phyloP scores from a whole-genome alignment of 2,888 invertebrate species.

The Neuroscelio doddi region DNA sequence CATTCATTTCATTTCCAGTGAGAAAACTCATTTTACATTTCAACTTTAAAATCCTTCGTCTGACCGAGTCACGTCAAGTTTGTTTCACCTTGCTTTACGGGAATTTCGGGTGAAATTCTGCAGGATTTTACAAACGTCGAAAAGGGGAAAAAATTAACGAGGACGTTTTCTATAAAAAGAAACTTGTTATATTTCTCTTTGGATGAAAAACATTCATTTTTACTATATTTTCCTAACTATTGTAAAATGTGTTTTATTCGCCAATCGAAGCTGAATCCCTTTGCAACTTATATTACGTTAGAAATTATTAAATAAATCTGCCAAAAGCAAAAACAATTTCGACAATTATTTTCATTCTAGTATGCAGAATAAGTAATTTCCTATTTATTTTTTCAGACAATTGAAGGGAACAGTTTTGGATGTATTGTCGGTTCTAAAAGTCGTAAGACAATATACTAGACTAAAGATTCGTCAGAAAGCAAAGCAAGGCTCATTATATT shows the following conservation, averaged over 20 bases:
- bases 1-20: conserved; percentile 34
- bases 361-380: neutral
- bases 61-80: too few species aligned
- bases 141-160: neutral
- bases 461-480: neutral
- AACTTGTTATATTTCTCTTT: neutral
- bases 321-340: too few species aligned
- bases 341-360: neutral
- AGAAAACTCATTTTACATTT: conserved; percentile 18
- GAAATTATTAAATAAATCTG: too few species aligned
- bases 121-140: neutral
- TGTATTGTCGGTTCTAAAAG: neutral
- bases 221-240: too few species aligned
- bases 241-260: too few species aligned
- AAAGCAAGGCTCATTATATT: conserved; percentile 5
- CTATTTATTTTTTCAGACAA: neutral
- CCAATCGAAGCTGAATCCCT: too few species aligned
- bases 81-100: conserved; percentile 13
- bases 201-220: too few species aligned
- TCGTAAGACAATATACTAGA: neutral
- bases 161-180: neutral
- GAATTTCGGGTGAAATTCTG: conserved; percentile 3
- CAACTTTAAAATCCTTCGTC: conserved; percentile 15
- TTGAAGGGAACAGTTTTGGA: neutral
- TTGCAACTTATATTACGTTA: too few species aligned